phyloP scores from a whole-genome alignment of 2,113 vertebrate species.

The Burhinus oedicnemus region DNA sequence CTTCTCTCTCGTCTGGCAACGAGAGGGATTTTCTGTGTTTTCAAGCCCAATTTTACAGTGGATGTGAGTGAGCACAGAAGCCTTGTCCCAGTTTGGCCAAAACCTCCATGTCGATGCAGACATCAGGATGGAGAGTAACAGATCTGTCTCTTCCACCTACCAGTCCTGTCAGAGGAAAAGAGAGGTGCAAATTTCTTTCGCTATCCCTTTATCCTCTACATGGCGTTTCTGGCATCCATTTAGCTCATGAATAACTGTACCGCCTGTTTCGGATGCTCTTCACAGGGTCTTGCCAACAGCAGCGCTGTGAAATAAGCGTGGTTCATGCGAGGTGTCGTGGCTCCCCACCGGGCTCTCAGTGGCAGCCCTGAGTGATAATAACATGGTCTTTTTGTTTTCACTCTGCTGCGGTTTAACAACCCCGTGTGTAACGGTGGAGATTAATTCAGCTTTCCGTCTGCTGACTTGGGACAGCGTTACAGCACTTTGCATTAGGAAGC shows the following conservation, averaged over 20 bases:
- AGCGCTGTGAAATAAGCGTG: neutral
- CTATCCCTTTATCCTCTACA: neutral
- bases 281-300: slow-evolving; percentile 26
- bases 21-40: neutral
- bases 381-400: slow-evolving; percentile 18
- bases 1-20: neutral
- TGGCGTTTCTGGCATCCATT: neutral
- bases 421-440: neutral
- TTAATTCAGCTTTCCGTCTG: slow-evolving; percentile 22
- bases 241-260: slow-evolving; percentile 20
- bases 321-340: slow-evolving; percentile 10
- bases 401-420: slow-evolving; percentile 1
- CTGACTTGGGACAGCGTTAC: slow-evolving; percentile 28
- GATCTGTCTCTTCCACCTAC: neutral
- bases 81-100: neutral
- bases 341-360: slow-evolving; percentile 18
- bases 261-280: neutral
- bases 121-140: neutral
- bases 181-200: neutral
- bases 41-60: neutral
- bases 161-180: neutral
- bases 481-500: neutral
- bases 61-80: neutral
- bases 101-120: neutral
- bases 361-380: slow-evolving; percentile 4